Base-by-base conservation (phyloP, 2,797 vertebrate species). In the Falco rusticolus region DNA sequence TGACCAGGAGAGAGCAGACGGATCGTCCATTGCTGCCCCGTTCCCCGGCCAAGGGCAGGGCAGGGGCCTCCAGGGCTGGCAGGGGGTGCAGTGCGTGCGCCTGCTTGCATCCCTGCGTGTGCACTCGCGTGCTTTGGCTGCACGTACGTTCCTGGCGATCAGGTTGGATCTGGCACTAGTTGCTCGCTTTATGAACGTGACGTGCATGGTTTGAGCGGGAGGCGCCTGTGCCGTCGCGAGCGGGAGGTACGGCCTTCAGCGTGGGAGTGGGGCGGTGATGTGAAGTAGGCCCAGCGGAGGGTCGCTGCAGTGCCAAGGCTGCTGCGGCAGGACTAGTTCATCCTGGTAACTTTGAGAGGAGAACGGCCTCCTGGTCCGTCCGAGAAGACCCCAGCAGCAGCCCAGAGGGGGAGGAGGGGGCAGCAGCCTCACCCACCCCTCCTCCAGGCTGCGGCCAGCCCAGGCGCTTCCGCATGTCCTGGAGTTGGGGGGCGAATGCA, bases 191-290 rank as follows among this genome's bases (percentile, higher is more conserved):
- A 69, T 28, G 56, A 50, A 57, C 16, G 4, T 60, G 13, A 28
- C 1, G 1, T 37, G 43, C 16, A 28, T 12, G 43, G 34, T 51
- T 71, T 28, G 57, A 63, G 54, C 17, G 29, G 37, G 28, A 65
- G 71, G 34, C 9, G 3, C 5, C 0, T 3, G 8, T 39, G 3
- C 13, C 33, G 53, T 70, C 22, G 13, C 17, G 41, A 51, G 26
- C 13, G 64, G 65, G 10, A 65, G 18, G 25, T 16, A 17, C 0
- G 0, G 26, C 13, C 18, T 71, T 43, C n/a, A 2, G 1, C 45
- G 28, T 41, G n/a, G 48, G 66, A 20, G 24, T 3, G 48, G 14
- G 20, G 41, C 28, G 24, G 22, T 2, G 4, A 5, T 6, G 20
- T 65, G 29, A 87, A n/a, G 26, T 4, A 22, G 7, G 33, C 70